Evolutionary conservation across 2,113 vertebrate species (phyloP).

Genomic region (Mus spicilegus): DNA sequence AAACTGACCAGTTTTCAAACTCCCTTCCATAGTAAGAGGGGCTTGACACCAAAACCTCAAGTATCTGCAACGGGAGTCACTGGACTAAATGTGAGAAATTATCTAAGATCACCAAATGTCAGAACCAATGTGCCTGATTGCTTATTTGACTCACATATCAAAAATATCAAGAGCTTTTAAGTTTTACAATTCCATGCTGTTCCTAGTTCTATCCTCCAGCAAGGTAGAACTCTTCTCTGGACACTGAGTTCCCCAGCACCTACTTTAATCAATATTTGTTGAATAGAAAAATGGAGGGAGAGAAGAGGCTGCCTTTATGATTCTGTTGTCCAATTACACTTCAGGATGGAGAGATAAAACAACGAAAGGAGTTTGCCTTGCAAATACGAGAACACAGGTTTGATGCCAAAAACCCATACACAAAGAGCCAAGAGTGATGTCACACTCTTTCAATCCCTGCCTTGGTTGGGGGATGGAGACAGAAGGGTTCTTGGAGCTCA

Average conservation of each 20-base stretch:
- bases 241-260: background rate
- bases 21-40: background rate
- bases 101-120: background rate
- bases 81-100: background rate
- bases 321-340: background rate
- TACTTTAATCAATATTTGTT: background rate
- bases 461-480: background rate
- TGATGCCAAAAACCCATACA: background rate
- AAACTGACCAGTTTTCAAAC: background rate
- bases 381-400: background rate
- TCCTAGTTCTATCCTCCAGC: background rate
- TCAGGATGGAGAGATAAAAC: background rate
- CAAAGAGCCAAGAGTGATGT: background rate
- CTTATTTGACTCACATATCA: background rate
- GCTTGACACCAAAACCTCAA: background rate
- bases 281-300: background rate
- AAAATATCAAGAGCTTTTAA: conserved; percentile 18
- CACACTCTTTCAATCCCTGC: background rate
- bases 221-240: background rate
- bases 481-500: background rate
- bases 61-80: background rate
- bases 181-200: background rate
- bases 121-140: background rate
- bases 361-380: background rate
- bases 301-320: background rate